Base-by-base conservation (phyloP, 2,888 invertebrate genomes). In the Agriopis marginaria region DNA sequence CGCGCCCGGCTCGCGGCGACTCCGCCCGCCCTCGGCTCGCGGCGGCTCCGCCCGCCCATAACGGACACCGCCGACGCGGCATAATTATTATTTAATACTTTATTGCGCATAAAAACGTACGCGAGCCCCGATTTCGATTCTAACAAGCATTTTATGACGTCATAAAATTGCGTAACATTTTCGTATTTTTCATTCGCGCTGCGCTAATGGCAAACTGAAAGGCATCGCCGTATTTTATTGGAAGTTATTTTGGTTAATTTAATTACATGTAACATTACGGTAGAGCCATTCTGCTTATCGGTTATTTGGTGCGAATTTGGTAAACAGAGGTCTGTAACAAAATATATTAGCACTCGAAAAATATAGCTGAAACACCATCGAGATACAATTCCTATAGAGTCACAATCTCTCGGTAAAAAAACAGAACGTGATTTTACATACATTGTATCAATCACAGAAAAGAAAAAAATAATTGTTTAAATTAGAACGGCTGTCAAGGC, bases 81-180 rank as follows among this genome's bases (percentile, higher is more conserved):
- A 71, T 74, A 73, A 75, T 78, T 79, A 79, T 80, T 77, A 79
- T 78, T 77, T 71, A 76, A 78, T 76, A 78, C 77, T 80, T 79
- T 78, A 79, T 76, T 73, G 75, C 76, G 65, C 78, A 71, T 79
- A 76, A 79, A 76, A 76, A 67, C 74, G 69, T 66, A 70, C 70
- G 70, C 70, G 72, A 69, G 60, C 61, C 68, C 63, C 74, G 77
- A 75, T 75, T 79, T 75, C 74, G 76, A 77, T 78, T 73, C 79
- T 76, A 80, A 79, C 79, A 77, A 79, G 78, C 78, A 74, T 75
- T 81, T 84, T 78, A 84, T 75, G 83, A 79, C 69, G 77, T 75
- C 68, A 81, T 84, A 79, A 82, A 83, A 82, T 69, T 70, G 65
- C 70, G 70, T 76, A 72, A 77, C 76, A 78, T 82, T 80, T 75